Conservation (phyloP, 2,113 vertebrate species). For the Sapajus apella region DNA sequence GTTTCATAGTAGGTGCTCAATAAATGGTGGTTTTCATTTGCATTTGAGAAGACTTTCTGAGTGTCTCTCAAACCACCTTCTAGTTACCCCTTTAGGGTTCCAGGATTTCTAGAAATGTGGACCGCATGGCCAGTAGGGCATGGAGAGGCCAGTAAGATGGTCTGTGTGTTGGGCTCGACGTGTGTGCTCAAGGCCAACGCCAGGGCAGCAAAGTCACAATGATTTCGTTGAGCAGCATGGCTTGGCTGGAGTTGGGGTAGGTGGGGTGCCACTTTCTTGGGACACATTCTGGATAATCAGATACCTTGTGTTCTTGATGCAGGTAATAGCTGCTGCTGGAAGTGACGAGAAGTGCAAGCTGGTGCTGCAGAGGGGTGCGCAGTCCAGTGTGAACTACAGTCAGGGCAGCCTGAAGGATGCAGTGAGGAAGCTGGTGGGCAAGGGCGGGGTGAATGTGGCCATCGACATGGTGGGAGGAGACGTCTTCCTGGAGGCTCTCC, state of each 20-base stretch:
- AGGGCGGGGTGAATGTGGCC: slow-evolving; percentile 30
- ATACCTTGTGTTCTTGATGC: background rate
- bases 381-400: slow-evolving; percentile 54
- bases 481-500: slow-evolving; percentile 68
- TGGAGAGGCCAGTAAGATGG: background rate
- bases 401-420: slow-evolving; percentile 67
- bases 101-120: background rate
- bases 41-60: background rate
- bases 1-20: background rate
- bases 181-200: background rate
- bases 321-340: slow-evolving; percentile 70
- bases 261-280: background rate
- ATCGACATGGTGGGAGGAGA: slow-evolving; percentile 57
- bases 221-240: background rate
- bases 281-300: background rate
- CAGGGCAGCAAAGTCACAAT: background rate
- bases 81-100: background rate
- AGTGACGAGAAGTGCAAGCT: slow-evolving; percentile 56
- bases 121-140: background rate
- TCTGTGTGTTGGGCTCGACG: background rate
- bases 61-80: background rate
- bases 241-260: background rate
- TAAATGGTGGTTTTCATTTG: slow-evolving; percentile 1
- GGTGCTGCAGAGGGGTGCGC: slow-evolving; percentile 10
- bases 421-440: slow-evolving; percentile 54